Base-by-base conservation (phyloP, 2,113 vertebrate genomes). In the Mugil cephalus region DNA sequence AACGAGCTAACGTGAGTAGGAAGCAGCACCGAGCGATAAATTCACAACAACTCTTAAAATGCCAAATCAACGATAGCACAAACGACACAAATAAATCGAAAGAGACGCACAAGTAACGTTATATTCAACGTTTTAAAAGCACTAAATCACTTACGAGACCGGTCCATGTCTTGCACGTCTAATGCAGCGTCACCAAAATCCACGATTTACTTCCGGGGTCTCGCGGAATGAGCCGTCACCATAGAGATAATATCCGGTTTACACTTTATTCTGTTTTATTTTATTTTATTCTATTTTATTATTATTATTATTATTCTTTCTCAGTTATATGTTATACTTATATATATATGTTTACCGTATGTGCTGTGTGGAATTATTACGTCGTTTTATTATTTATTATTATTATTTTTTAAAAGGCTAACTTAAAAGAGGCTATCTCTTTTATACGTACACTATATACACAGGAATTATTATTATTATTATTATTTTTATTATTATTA, bases 151-250 rank as follows among this genome's bases (percentile, higher is more conserved):
- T 94, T 74, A 95, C 94, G 35, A 63, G 72, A 80, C 47, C 85
- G 90, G 72, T 93, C 91, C 94, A 95, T 94, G 88, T 94, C 90
- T 83, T 48, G 14, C 69, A 76, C 2, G 82, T 88, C 91, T 91
- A 86, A 90, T 92, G 93, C 91, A 94, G 89, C 93, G 93, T 94
- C 93, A 94, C 91, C 93, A 85, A 87, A 90, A 77, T 70, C 67
- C 42, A 70, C 55, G 58, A 90, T 13, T 5, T 72, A 18, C 85
- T 94, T 94, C 94, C 94, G 92, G 90, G 77, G 70, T 65, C 21
- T 71, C 15, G 24, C 34, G 66, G 54, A 5, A 10, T 7, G 65
- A 64, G 7, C 52, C 19, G 63, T 50, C 71, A 72, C 1, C 12
- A 4, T 1, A 19, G 0, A 62, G 34, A 43, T 17, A 6, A 83